Evolutionary conservation across 2,113 vertebrate species (phyloP).

Genomic region (Sorex fumeus): DNA sequence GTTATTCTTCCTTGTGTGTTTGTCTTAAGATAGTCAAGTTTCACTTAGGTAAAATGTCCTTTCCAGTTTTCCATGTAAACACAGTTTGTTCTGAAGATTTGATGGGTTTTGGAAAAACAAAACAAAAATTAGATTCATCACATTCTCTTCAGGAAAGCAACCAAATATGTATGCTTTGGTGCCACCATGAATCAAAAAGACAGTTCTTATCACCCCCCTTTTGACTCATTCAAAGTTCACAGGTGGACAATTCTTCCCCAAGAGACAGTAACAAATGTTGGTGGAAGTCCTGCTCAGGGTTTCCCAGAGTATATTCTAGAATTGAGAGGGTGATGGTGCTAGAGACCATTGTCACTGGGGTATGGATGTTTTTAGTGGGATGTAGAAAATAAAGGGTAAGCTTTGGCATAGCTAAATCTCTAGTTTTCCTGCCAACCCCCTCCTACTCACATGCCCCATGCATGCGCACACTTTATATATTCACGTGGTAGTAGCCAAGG

Average conservation of each 20-base stretch:
- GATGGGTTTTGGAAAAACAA: background rate
- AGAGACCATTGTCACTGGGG: background rate
- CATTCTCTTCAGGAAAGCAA: slow-evolving; percentile 38
- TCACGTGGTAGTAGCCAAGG: too few relatives aligned
- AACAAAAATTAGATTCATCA: slow-evolving; percentile 17
- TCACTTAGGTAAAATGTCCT: background rate
- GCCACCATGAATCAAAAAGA: background rate
- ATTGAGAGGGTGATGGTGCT: background rate
- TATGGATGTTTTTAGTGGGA: background rate
- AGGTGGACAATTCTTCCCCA: background rate
- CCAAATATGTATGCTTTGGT: background rate
- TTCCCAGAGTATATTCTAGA: background rate
- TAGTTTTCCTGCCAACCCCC: background rate
- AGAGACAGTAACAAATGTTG: background rate
- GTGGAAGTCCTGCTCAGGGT: background rate
- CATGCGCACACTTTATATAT: background rate
- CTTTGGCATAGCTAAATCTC: background rate
- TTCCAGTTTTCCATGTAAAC: slow-evolving; percentile 27
- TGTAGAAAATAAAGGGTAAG: background rate
- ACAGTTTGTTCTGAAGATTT: slow-evolving; percentile 10
- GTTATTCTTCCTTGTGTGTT: background rate
- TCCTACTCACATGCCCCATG: background rate
- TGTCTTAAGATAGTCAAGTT: slow-evolving; percentile 46
- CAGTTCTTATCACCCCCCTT: background rate
- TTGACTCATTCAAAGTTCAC: slow-evolving; percentile 32